Conservation (phyloP, 2,888 invertebrate genomes). For the Harpagoxenus sublaevis region DNA sequence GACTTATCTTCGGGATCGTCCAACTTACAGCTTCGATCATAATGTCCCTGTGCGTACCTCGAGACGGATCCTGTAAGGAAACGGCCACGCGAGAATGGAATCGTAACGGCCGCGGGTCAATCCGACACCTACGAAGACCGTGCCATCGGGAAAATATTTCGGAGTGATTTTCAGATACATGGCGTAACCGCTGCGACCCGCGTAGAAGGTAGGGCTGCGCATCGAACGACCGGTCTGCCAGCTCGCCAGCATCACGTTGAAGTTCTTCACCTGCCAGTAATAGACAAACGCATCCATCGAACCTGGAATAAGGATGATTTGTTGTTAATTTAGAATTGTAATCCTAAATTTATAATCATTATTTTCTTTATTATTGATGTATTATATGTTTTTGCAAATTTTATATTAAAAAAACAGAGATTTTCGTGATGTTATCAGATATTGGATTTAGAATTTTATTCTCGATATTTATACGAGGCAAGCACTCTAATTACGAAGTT, state of each 20-base stretch:
- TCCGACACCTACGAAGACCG: slow-evolving; percentile 82
- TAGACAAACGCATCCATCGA: slow-evolving; percentile 80
- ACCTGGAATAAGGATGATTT: slow-evolving; percentile 57
- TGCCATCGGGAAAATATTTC: slow-evolving; percentile 82
- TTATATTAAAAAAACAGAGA: background rate
- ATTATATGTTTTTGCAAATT: background rate
- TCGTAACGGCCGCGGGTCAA: slow-evolving; percentile 84
- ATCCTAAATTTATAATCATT: background rate
- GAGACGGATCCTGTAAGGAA: slow-evolving; percentile 82
- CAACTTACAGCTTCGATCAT: background rate
- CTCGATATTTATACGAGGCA: background rate
- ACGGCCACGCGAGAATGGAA: slow-evolving; percentile 84
- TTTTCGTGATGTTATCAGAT: background rate
- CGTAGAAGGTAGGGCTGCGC: slow-evolving; percentile 85
- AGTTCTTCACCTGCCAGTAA: slow-evolving; percentile 84
- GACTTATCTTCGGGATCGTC: background rate
- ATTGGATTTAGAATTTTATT: background rate
- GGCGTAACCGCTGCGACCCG: slow-evolving; percentile 82
- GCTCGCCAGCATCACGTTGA: slow-evolving; percentile 82
- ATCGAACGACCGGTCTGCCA: slow-evolving; percentile 83
- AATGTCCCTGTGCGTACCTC: slow-evolving; percentile 73
- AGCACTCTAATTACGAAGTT: background rate
- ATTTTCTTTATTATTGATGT: background rate
- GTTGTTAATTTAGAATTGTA: background rate
- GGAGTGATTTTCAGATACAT: slow-evolving; percentile 86